Evolutionary conservation across 2,888 invertebrate species (phyloP), one percentile per base, ranked within the genome.

Genomic region (Biston betularia): DNA sequence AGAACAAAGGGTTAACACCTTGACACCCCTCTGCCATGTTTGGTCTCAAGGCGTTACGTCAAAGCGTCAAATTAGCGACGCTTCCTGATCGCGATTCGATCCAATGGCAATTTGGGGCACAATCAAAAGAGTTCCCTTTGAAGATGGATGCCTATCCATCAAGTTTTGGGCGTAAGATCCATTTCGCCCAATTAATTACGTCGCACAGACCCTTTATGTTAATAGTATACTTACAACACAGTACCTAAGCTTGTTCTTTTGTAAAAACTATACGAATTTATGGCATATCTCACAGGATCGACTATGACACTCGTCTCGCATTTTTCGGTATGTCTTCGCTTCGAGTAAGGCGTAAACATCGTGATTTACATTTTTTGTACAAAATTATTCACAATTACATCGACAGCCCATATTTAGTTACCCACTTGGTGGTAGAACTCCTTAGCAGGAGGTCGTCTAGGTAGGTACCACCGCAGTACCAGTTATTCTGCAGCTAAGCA

Each of bases 141-240:
- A 70, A 71, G 74, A 75, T 67, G 69, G 75, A 75, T 72, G 60
- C 65, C 64, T 62, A 70, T 71, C 73, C 62, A 61, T 73, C 73
- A 75, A 71, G 70, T 62, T 61, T 55, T 53, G 62, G 55, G 69
- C 68, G 64, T 55, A 48, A 63, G 63, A 69, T 74, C 70, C 69
- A 72, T 75, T 72, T 71, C 64, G 59, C 57, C 59, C 70, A 70
- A 73, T 75, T 75, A 75, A 73, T 75, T 73, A 71, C 73, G 72
- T 71, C 69, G 52, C 69, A 34, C 11, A 62, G 67, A 15, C 53
- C 53, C 68, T 69, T 52, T 61, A 65, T 57, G 56, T 63, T 49
- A 33, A 62, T 40, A n/a, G 35, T 63, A 24, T 35, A 54, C n/a
- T 38, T 10, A 0, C n/a, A 5, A 55, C 5, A 53, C 68, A 63